These are phyloP conservation scores for Leptopterna dolabrata DNA, from an alignment of 2,888 invertebrate species.

Conservation along the genomic window DNA sequence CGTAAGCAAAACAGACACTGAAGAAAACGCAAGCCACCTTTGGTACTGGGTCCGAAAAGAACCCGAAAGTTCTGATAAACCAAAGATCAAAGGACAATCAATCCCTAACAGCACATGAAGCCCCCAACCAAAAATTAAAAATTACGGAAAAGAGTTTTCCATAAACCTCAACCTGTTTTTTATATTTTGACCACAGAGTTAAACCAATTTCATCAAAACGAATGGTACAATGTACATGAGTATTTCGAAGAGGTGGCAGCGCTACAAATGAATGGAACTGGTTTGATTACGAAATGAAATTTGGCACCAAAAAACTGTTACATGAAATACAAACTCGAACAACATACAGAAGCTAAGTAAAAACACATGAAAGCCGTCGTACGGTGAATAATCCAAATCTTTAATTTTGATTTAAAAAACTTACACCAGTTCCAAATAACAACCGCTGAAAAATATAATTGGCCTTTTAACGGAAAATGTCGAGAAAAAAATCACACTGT, in stretches of 20 bases:
- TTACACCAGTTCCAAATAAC: constrained; percentile 54
- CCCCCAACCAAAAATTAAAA: too few relatives aligned
- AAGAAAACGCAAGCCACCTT: too few relatives aligned
- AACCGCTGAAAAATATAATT: constrained; percentile 45
- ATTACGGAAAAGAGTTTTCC: too few relatives aligned
- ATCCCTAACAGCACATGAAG: too few relatives aligned
- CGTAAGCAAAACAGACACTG: too few relatives aligned
- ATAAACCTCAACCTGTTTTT: too few relatives aligned
- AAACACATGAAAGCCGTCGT: not conserved
- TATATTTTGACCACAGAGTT: too few relatives aligned
- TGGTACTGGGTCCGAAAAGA: too few relatives aligned
- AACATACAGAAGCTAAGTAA: not conserved
- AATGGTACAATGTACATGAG: not conserved
- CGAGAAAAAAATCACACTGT: not conserved
- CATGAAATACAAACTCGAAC: not conserved
- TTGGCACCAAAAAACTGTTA: not conserved
- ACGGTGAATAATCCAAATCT: constrained; percentile 4
- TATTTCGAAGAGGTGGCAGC: not conserved
- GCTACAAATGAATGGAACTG: not conserved
- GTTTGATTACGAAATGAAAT: not conserved
- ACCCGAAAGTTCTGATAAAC: too few relatives aligned
- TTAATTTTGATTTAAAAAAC: constrained; percentile 19
- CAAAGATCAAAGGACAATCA: too few relatives aligned
- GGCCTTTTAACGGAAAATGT: not conserved
- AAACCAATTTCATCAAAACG: too few relatives aligned